Conservation (phyloP, 1,140 invertebrate species). For the Diachasmimorpha longicaudata region DNA sequence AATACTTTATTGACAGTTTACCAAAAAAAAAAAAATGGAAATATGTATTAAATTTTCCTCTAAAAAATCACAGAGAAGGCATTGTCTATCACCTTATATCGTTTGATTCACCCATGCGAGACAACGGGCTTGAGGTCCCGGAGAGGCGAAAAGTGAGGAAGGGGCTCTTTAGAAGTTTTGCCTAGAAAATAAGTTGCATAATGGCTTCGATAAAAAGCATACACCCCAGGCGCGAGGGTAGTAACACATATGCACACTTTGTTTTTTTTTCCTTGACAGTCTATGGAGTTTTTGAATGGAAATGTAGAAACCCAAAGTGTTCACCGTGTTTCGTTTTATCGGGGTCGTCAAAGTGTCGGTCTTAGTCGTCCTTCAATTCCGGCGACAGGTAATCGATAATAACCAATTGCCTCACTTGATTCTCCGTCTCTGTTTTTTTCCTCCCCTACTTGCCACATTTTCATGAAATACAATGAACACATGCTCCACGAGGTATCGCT, state of each 20-base stretch:
- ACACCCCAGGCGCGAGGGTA: slow-evolving; percentile 4
- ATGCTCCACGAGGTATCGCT: slow-evolving; percentile 22
- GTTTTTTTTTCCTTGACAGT: neutral
- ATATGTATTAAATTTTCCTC: too few species aligned
- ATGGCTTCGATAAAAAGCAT: slow-evolving; percentile 31
- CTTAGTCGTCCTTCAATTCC: slow-evolving; percentile 10
- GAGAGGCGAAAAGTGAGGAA: neutral
- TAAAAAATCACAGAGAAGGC: neutral
- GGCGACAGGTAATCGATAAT: slow-evolving; percentile 33
- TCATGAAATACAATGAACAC: slow-evolving; percentile 15
- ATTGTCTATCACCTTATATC: neutral
- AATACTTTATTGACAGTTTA: too few species aligned
- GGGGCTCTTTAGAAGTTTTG: slow-evolving; percentile 5
- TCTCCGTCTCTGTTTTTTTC: slow-evolving; percentile 5
- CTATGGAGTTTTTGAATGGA: neutral
- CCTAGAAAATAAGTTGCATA: slow-evolving; percentile 12
- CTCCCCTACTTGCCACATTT: neutral
- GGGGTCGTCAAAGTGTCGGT: neutral
- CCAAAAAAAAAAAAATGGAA: too few species aligned
- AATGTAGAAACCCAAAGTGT: neutral
- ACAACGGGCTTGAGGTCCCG: neutral
- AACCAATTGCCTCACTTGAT: slow-evolving; percentile 27
- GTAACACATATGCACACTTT: neutral
- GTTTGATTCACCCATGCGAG: neutral
- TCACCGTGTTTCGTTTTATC: neutral